These are phyloP conservation scores for Emydura subglobosa DNA, from an alignment of 2,113 vertebrate genomes.

Conservation along the genomic window DNA sequence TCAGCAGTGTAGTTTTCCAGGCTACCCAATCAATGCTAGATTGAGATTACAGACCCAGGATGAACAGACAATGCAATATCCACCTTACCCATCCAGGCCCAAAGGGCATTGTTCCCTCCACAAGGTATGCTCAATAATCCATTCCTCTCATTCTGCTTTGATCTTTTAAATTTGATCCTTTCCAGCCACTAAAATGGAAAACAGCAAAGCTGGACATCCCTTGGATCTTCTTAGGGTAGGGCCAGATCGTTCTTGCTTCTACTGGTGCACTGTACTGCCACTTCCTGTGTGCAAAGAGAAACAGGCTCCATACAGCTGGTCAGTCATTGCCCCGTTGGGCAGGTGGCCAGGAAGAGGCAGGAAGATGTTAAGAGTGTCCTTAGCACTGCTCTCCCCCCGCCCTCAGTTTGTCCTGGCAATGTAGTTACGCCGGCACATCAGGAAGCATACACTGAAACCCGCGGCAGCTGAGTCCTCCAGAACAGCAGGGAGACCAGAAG, in stretches of 20 bases:
- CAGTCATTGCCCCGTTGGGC: background rate
- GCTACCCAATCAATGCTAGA: slow-evolving; percentile 64
- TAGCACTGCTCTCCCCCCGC: background rate
- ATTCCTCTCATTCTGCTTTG: background rate
- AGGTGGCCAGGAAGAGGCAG: background rate
- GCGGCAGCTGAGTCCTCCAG: background rate
- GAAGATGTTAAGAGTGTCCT: background rate
- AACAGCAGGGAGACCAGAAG: background rate
- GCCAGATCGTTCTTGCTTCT: background rate
- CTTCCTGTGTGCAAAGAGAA: background rate
- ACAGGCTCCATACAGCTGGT: background rate
- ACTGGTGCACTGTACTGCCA: background rate
- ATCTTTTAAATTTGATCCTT: slow-evolving; percentile 24
- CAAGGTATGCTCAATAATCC: background rate
- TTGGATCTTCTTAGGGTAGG: background rate
- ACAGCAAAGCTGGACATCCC: background rate
- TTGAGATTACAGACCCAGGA: slow-evolving; percentile 48
- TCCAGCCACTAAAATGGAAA: background rate
- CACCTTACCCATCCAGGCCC: slow-evolving; percentile 58
- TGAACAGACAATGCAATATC: slow-evolving; percentile 69
- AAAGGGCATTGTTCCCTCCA: slow-evolving; percentile 31
- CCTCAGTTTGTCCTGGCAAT: background rate
- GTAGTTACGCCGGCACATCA: background rate
- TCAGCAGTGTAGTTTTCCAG: slow-evolving; percentile 18
- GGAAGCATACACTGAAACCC: background rate